A percentile compares a stretch with the other conserved stretches of the same genome.
Conservation (phyloP, 1,140 invertebrate species). For the Melanaphis sacchari region DNA sequence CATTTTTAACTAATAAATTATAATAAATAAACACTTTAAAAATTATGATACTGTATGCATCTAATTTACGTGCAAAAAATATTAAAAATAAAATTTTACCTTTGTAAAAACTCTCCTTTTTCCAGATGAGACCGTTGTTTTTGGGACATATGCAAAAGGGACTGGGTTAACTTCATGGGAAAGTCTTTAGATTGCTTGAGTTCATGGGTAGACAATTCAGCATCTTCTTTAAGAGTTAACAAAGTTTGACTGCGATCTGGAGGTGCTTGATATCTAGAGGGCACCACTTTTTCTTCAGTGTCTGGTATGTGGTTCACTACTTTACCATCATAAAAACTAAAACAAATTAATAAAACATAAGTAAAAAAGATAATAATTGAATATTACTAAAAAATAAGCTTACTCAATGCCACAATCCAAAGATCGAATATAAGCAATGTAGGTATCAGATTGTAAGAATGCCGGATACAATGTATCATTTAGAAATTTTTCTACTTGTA, state of each 20-base stretch:
- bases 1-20: background rate
- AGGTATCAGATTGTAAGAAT: constrained; percentile 89
- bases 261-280: constrained; percentile 43
- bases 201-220: constrained; percentile 46
- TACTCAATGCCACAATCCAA: constrained; percentile 61
- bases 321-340: constrained; percentile 55
- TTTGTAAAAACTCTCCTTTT: constrained; percentile 53
- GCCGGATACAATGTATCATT: constrained; percentile 86
- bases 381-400: background rate
- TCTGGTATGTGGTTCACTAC: constrained; percentile 52
- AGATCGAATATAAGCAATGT: constrained; percentile 84
- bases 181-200: constrained; percentile 52
- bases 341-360: background rate
- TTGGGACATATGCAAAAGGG: constrained; percentile 53
- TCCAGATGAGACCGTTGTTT: constrained; percentile 46
- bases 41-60: background rate
- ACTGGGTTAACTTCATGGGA: constrained; percentile 43
- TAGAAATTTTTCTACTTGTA: constrained; percentile 81
- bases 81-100: constrained; percentile 21
- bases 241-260: constrained; percentile 12
- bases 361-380: background rate
- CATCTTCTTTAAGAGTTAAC: constrained; percentile 48
- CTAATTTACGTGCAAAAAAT: background rate
- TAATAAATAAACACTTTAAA: background rate
- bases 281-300: constrained; percentile 49